A percentile compares a stretch with the other conserved stretches of the same genome.
phyloP scores from a whole-genome alignment of 2,888 invertebrate genomes.

The Tachina fera region DNA sequence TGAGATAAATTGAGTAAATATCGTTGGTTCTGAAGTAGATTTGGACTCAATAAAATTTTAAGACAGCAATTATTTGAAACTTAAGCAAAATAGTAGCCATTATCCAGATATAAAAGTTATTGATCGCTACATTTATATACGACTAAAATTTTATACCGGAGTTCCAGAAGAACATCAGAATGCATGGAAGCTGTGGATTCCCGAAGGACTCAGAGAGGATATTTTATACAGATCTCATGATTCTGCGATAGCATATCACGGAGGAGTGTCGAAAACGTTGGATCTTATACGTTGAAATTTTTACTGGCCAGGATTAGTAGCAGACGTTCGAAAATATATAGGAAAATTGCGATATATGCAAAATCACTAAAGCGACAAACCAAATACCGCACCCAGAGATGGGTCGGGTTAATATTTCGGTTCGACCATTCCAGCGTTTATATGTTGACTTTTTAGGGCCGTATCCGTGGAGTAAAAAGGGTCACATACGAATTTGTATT shows the following conservation, averaged over 20 bases:
- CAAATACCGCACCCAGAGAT: slow-evolving; percentile 48
- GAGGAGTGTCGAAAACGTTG: slow-evolving; percentile 27
- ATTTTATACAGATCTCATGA: slow-evolving; percentile 19
- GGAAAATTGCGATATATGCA: slow-evolving; percentile 48
- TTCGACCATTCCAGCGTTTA: slow-evolving; percentile 62
- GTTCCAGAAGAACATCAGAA: slow-evolving; percentile 29
- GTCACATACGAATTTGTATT: slow-evolving; percentile 48
- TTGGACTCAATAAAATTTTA: no score
- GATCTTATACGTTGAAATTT: slow-evolving; percentile 25
- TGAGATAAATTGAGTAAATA: no score
- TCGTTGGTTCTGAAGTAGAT: no score
- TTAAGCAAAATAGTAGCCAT: slow-evolving; percentile 3
- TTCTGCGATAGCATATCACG: no score
- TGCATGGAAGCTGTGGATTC: slow-evolving; percentile 71
- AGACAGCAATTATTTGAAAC: not conserved
- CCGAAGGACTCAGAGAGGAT: not conserved
- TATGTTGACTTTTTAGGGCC: slow-evolving; percentile 60
- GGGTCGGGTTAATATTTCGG: slow-evolving; percentile 14
- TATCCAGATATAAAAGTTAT: slow-evolving; percentile 63
- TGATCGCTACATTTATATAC: slow-evolving; percentile 53
- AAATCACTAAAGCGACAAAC: slow-evolving; percentile 56
- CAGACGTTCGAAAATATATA: slow-evolving; percentile 46
- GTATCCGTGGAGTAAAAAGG: slow-evolving; percentile 60
- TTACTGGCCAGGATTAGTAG: slow-evolving; percentile 50
- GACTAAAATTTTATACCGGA: slow-evolving; percentile 42